Evolutionary conservation across 2,797 vertebrate genomes (phyloP).

Genomic region (Arvicola amphibius): DNA sequence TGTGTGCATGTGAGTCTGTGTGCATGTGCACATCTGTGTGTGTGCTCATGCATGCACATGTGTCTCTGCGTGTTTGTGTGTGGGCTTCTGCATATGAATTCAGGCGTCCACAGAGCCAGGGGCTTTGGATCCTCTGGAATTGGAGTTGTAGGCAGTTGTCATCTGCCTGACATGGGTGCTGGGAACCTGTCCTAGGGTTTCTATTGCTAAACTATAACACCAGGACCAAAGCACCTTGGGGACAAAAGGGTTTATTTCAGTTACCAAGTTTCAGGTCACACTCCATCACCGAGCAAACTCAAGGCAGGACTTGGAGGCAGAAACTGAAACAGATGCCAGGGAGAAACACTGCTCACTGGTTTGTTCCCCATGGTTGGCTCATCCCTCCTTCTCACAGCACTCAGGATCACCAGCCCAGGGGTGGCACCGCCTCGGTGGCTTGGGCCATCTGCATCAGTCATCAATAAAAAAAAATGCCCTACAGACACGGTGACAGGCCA

Average conservation of each 20-base stretch:
- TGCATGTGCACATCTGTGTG: neutral
- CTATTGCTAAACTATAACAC: neutral
- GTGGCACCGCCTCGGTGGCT: neutral
- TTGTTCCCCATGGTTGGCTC: neutral
- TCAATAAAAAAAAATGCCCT: neutral
- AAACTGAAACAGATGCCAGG: neutral
- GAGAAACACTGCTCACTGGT: neutral
- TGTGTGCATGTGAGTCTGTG: neutral
- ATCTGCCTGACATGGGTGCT: neutral
- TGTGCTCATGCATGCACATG: neutral
- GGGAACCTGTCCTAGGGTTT: neutral
- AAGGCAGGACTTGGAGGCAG: neutral
- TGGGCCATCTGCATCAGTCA: neutral
- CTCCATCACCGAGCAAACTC: no score
- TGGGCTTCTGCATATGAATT: neutral
- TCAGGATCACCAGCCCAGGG: neutral
- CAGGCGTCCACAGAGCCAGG: neutral
- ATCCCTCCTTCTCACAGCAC: neutral
- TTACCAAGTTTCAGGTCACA: neutral
- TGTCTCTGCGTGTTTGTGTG: neutral
- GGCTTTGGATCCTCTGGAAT: neutral
- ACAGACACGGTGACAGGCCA: neutral
- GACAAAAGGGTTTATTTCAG: neutral
- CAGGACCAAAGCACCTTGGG: neutral
- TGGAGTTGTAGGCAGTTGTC: neutral